These are phyloP conservation scores for Pentamera pediparva DNA, from an alignment of 53 echinoderm and acorn worm genomes.

Conservation along the genomic window DNA sequence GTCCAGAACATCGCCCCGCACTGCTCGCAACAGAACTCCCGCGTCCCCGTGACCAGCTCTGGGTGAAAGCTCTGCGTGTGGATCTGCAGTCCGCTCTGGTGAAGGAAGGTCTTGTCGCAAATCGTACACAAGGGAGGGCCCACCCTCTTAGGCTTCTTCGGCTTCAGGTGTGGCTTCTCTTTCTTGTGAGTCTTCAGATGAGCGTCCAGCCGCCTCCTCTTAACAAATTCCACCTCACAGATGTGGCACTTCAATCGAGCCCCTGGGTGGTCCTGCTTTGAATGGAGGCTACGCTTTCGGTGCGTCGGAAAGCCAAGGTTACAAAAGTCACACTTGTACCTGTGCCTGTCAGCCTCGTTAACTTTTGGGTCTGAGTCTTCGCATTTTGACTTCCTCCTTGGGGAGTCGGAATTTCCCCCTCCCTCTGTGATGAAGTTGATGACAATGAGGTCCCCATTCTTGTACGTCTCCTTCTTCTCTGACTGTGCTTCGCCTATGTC, in stretches of 20 bases:
- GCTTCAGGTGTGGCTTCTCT: neutral
- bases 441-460: slow-evolving; percentile 27
- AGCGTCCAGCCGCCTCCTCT: neutral
- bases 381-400: neutral
- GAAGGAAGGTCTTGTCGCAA: slow-evolving; percentile 23
- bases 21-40: slow-evolving; percentile 41
- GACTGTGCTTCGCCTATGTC: neutral
- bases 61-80: slow-evolving; percentile 30
- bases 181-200: neutral
- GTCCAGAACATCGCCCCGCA: slow-evolving; percentile 52
- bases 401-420: neutral
- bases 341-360: neutral
- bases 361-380: neutral
- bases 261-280: neutral
- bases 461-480: neutral
- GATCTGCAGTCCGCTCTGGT: slow-evolving; percentile 21
- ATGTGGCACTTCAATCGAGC: slow-evolving; percentile 2
- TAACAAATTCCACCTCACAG: slow-evolving; percentile 1
- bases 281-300: slow-evolving; percentile 8
- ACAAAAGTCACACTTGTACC: slow-evolving; percentile 15
- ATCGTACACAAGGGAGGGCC: slow-evolving; percentile 10
- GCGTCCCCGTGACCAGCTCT: neutral
- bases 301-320: neutral
- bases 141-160: neutral
- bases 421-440: slow-evolving; percentile 30